Evolutionary conservation across 2,113 vertebrate species (phyloP).

Genomic region (Mustelus asterias): DNA sequence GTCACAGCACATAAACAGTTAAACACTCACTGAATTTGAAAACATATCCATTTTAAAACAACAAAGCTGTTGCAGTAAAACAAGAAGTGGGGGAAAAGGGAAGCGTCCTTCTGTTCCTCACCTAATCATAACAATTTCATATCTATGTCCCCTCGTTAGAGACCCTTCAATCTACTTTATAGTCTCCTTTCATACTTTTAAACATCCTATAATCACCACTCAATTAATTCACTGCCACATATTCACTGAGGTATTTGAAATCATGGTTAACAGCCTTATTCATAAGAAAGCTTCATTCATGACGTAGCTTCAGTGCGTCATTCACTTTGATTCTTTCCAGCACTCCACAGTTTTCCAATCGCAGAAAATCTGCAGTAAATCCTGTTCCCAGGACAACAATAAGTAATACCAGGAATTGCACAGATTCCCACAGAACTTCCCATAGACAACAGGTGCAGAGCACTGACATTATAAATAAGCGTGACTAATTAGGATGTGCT

Average conservation of each 20-base stretch:
- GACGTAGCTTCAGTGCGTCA: neutral
- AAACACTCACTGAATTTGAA: no score
- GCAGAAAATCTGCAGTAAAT: neutral
- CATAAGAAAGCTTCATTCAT: neutral
- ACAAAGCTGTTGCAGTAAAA: no score
- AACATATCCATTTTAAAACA: no score
- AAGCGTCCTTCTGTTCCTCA: no score
- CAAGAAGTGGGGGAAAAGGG: no score
- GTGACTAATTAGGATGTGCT: neutral
- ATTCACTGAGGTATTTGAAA: neutral
- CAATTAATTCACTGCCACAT: neutral
- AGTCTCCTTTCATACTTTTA: neutral
- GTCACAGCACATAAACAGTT: no score
- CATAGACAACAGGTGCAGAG: slow-evolving; percentile 6
- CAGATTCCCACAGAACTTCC: neutral
- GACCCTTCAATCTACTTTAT: neutral
- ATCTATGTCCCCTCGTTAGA: neutral
- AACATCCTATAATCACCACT: neutral
- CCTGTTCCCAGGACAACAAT: neutral
- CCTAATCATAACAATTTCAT: neutral
- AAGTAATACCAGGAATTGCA: neutral
- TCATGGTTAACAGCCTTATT: neutral
- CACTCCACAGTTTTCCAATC: neutral
- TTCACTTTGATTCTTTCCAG: neutral
- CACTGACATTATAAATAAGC: neutral